A percentile compares a stretch with the other conserved stretches of the same genome.
These are phyloP conservation scores for Lophotriccus pileatus DNA, from an alignment of 2,797 vertebrate genomes.

Conservation along the genomic window DNA sequence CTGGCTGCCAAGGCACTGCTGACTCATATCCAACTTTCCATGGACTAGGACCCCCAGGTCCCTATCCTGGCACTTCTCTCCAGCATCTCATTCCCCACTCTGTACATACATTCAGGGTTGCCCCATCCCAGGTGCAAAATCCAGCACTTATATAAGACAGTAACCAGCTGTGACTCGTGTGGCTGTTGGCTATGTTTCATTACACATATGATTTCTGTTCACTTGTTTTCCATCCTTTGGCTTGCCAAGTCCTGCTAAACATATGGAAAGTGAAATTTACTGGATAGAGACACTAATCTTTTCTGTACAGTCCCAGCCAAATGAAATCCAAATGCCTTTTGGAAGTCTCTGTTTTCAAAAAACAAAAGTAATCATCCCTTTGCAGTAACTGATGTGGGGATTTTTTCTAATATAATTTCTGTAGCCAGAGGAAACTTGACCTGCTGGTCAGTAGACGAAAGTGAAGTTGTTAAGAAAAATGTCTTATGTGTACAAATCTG, in stretches of 20 bases:
- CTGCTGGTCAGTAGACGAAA: background rate
- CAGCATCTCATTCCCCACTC: background rate
- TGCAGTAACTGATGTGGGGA: rapidly evolving
- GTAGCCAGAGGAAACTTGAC: background rate
- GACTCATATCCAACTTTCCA: background rate
- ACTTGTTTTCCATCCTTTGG: background rate
- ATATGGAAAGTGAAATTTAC: background rate
- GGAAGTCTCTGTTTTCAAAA: background rate
- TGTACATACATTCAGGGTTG: background rate
- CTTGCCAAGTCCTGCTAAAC: background rate
- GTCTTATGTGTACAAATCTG: background rate
- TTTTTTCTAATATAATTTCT: background rate
- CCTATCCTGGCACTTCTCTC: background rate
- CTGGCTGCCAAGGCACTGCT: background rate
- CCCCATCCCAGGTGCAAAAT: background rate
- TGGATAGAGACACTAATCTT: rapidly evolving
- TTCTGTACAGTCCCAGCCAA: background rate
- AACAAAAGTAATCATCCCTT: background rate
- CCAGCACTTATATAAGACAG: background rate
- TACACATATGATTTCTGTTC: background rate
- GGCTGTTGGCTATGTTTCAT: background rate
- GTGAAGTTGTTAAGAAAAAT: background rate
- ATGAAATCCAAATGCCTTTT: background rate
- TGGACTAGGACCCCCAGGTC: background rate
- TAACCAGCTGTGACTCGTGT: background rate